phyloP scores from a whole-genome alignment of 2,888 invertebrate genomes.

The Tenthredo livida region DNA sequence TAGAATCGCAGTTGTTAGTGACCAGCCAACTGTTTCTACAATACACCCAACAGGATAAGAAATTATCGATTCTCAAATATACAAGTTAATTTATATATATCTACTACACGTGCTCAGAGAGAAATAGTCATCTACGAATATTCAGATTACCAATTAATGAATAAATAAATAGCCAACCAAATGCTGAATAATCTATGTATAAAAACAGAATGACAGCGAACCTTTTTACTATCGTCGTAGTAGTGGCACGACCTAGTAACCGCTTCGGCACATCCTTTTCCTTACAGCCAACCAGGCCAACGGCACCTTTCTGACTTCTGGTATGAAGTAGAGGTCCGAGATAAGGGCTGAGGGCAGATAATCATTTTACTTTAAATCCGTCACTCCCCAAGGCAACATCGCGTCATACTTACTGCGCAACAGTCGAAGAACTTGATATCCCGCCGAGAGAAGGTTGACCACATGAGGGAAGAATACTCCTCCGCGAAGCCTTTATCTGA shows the following conservation, averaged over 20 bases:
- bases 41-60: conserved; percentile 55
- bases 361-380: background rate
- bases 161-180: background rate
- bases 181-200: background rate
- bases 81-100: background rate
- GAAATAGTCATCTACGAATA: background rate
- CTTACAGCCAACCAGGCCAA: conserved; percentile 67
- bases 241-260: conserved; percentile 70
- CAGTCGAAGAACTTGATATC: conserved; percentile 67
- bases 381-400: background rate
- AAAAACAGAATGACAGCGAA: conserved; percentile 57
- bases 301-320: conserved; percentile 69
- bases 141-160: background rate
- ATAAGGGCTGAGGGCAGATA: conserved; percentile 70
- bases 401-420: conserved; percentile 71
- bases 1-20: conserved; percentile 70
- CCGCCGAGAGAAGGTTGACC: conserved; percentile 63
- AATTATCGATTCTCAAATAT: conserved; percentile 24
- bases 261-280: conserved; percentile 73
- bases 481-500: conserved; percentile 72
- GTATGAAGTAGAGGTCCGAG: conserved; percentile 73
- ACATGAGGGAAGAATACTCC: conserved; percentile 67
- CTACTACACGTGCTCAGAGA: conserved; percentile 9
- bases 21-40: conserved; percentile 72
- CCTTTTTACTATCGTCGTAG: conserved; percentile 73